Conservation (phyloP, 2,888 invertebrate species). For the Notodonta ziczac region DNA sequence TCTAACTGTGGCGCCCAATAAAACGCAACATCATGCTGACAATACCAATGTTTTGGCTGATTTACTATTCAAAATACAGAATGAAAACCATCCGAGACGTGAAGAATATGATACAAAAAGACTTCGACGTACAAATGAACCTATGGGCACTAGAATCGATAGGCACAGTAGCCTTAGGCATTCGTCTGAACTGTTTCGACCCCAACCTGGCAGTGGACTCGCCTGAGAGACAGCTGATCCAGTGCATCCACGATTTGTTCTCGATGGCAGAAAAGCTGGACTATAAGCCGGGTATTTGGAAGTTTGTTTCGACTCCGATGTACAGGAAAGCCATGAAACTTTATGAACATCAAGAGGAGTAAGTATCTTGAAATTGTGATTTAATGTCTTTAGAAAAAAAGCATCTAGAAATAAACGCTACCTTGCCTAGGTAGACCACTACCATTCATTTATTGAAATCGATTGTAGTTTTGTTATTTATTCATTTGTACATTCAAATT, state of each 20-base stretch:
- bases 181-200: constrained; percentile 65
- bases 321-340: constrained; percentile 62
- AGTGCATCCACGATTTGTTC: constrained; percentile 60
- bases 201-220: constrained; percentile 61
- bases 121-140: constrained; percentile 83
- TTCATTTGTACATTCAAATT: no score
- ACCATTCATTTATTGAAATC: no score
- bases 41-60: no score
- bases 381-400: background rate
- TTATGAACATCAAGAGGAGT: constrained; percentile 63
- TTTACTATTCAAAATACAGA: constrained; percentile 57
- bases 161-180: constrained; percentile 66
- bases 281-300: constrained; percentile 62
- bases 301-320: constrained; percentile 52
- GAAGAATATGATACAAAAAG: constrained; percentile 80
- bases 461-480: no score
- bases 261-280: constrained; percentile 51
- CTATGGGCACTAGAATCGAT: constrained; percentile 87
- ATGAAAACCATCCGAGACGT: constrained; percentile 78
- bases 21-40: no score
- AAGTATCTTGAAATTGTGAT: constrained; percentile 21
- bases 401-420: no score
- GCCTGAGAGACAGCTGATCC: constrained; percentile 59
- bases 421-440: no score
- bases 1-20: no score